A percentile compares a stretch with the other conserved stretches of the same genome.
Conservation (phyloP, 2,888 invertebrate species). For the Dasysyrphus albostriatus region DNA sequence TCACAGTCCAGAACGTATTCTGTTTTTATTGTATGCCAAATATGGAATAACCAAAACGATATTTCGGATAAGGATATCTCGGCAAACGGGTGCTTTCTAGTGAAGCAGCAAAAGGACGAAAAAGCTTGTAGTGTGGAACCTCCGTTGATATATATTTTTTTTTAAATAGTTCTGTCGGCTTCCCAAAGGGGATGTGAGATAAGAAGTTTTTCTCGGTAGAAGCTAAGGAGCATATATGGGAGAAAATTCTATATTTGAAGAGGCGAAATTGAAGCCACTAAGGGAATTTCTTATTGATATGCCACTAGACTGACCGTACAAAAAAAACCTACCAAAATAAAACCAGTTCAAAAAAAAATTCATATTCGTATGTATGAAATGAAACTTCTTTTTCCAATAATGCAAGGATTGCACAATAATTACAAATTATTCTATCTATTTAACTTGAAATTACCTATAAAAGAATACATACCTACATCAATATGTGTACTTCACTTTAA, state of each 20-base stretch:
- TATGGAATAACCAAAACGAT: constrained; percentile 51
- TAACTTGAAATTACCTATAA: too few relatives aligned
- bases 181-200: constrained; percentile 25
- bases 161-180: not conserved
- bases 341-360: too few relatives aligned
- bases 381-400: not conserved
- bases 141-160: constrained; percentile 35
- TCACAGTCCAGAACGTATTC: constrained; percentile 29
- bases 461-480: too few relatives aligned
- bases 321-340: not conserved
- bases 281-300: constrained; percentile 32
- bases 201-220: constrained; percentile 30
- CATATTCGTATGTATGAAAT: too few relatives aligned
- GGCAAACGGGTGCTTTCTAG: constrained; percentile 44
- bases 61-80: constrained; percentile 60
- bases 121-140: constrained; percentile 35
- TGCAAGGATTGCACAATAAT: not conserved
- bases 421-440: too few relatives aligned
- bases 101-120: constrained; percentile 12
- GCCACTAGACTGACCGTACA: constrained; percentile 15
- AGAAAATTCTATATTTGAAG: constrained; percentile 48
- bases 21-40: constrained; percentile 49
- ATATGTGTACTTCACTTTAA: too few relatives aligned
- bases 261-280: constrained; percentile 44
- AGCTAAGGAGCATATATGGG: constrained; percentile 12